phyloP scores from a whole-genome alignment of 2,113 vertebrate species.

The Podiceps cristatus region DNA sequence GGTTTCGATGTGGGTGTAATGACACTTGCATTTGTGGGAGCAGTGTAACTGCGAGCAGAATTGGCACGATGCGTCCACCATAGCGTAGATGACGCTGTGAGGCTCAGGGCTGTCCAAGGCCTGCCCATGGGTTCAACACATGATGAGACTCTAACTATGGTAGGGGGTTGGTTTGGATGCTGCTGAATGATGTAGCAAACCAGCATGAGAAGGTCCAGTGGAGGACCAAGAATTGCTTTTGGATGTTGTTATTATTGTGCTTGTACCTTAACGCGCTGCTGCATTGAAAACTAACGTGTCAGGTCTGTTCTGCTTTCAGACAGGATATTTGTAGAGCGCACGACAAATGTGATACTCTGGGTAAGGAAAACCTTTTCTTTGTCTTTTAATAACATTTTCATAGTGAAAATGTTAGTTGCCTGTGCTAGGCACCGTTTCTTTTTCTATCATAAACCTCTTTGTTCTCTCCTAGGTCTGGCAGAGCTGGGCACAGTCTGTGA shows the following conservation, averaged over 20 bases:
- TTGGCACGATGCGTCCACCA: not conserved
- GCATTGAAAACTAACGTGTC: slow-evolving; percentile 49
- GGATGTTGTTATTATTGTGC: not conserved
- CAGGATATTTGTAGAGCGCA: slow-evolving; percentile 98
- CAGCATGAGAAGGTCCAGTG: not conserved
- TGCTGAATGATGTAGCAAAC: not conserved
- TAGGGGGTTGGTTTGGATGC: not conserved
- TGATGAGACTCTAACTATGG: not conserved
- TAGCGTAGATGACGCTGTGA: not conserved
- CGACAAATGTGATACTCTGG: slow-evolving; percentile 98
- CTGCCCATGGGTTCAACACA: not conserved
- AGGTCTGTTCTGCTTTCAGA: slow-evolving; percentile 82
- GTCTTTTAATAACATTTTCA: not conserved
- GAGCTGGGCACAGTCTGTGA: slow-evolving; percentile 97
- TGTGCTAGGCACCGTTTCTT: not conserved
- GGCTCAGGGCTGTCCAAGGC: not conserved
- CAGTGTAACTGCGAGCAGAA: not conserved
- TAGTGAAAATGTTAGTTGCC: not conserved
- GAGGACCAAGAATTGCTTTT: not conserved
- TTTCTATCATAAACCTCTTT: slow-evolving; percentile 27
- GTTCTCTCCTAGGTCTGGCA: slow-evolving; percentile 86
- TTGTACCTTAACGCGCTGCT: slow-evolving; percentile 4
- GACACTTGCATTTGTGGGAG: not conserved
- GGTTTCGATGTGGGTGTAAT: not conserved
- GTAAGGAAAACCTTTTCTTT: slow-evolving; percentile 76